phyloP scores from a whole-genome alignment of 2,113 vertebrate species.

The Ardeotis arabs region DNA sequence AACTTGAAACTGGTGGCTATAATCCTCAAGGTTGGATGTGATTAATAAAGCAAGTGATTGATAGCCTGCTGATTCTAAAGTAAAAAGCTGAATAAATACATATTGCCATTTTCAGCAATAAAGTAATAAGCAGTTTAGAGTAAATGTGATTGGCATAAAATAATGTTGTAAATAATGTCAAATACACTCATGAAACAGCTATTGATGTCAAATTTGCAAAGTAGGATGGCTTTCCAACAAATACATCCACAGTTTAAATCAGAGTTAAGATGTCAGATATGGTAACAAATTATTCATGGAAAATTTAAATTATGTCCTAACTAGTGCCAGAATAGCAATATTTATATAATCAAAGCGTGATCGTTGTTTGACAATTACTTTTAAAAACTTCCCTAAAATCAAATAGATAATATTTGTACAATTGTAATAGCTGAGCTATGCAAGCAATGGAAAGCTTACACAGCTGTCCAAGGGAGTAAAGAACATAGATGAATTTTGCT shows the following conservation, averaged over 20 bases:
- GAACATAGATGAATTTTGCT: neutral
- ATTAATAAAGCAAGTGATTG: conserved; percentile 71
- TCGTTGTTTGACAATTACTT: conserved; percentile 72
- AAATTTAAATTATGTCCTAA: conserved; percentile 64
- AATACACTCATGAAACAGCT: conserved; percentile 30
- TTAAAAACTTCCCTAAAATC: conserved; percentile 59
- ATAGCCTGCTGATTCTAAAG: conserved; percentile 75
- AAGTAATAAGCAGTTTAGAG: conserved; percentile 70
- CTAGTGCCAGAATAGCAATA: conserved; percentile 9
- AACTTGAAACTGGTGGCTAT: conserved; percentile 60
- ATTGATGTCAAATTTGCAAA: conserved; percentile 65
- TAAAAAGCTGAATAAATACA: conserved; percentile 74
- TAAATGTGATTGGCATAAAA: conserved; percentile 72
- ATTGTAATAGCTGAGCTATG: conserved; percentile 33
- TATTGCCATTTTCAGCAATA: conserved; percentile 69
- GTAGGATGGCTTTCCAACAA: conserved; percentile 39
- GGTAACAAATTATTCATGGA: conserved; percentile 67
- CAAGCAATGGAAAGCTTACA: conserved; percentile 41
- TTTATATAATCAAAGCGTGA: conserved; percentile 73
- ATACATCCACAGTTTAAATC: conserved; percentile 48
- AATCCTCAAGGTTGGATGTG: conserved; percentile 70
- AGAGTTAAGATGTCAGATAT: conserved; percentile 30
- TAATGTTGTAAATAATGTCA: conserved; percentile 64
- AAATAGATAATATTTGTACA: conserved; percentile 52
- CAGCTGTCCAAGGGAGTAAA: conserved; percentile 15